Conservation (phyloP, 2,797 vertebrate species). For the Taenioides sp. region DNA sequence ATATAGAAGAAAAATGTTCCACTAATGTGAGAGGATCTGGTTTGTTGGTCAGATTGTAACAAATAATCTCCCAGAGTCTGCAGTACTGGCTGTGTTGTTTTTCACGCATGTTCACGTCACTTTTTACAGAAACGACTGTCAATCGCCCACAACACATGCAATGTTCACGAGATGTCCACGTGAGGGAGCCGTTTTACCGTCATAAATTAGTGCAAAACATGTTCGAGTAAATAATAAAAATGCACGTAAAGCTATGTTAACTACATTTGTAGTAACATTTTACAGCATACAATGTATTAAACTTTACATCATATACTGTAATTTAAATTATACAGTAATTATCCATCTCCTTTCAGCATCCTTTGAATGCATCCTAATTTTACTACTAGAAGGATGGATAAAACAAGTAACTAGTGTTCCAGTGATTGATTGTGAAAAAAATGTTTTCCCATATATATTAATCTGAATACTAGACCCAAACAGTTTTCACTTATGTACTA, state of each 20-base stretch:
- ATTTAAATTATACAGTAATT: background rate
- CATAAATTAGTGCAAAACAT: background rate
- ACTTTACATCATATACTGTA: background rate
- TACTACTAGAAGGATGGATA: background rate
- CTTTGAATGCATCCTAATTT: background rate
- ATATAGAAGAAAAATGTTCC: background rate
- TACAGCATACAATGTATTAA: background rate
- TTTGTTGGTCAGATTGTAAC: background rate
- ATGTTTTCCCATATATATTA: too few relatives aligned
- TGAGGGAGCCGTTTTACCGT: conserved; percentile 43
- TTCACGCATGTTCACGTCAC: conserved; percentile 20
- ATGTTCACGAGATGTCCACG: conserved; percentile 40
- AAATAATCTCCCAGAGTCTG: conserved; percentile 6
- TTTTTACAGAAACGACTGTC: conserved; percentile 36
- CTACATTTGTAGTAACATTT: background rate
- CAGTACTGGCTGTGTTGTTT: conserved; percentile 7
- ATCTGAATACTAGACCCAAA: background rate
- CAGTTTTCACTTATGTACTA: background rate
- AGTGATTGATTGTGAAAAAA: background rate
- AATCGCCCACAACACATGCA: conserved; percentile 15
- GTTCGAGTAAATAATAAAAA: conserved; percentile 2
- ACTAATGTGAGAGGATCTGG: background rate
- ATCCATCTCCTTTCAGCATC: background rate
- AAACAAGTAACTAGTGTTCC: background rate
- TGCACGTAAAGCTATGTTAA: background rate